Percentiles rank a stretch among this genome's conserved stretches.
Evolutionary conservation across 2,797 vertebrate species (phyloP).

Genomic region (Nannoperca obscura): DNA sequence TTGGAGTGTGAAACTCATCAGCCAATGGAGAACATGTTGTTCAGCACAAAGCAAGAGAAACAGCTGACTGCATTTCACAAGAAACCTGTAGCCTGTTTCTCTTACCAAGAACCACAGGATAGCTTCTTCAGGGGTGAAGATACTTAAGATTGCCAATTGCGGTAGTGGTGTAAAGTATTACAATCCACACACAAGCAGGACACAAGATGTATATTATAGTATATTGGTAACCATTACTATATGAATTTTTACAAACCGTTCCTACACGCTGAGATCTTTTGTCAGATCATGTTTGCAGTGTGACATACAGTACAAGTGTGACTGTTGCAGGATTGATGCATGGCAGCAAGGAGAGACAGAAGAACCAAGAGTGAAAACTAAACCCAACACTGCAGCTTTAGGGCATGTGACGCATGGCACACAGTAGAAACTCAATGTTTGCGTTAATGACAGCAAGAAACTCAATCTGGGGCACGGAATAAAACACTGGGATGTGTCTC

Average conservation of each 20-base stretch:
- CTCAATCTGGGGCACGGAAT: conserved; percentile 52
- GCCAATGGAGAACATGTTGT: not conserved
- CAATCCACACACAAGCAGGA: not conserved
- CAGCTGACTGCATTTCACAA: not conserved
- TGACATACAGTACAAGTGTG: not conserved
- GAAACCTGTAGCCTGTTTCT: not conserved
- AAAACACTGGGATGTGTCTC: conserved; percentile 54
- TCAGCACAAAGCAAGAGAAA: not conserved
- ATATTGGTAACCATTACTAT: not conserved
- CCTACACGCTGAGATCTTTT: not conserved
- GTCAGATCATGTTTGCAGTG: not conserved
- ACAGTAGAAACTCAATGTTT: conserved; percentile 22
- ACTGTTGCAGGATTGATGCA: not conserved
- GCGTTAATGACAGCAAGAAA: conserved; percentile 56
- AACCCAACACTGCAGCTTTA: conserved; percentile 23
- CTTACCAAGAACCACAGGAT: not conserved
- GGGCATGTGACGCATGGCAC: conserved; percentile 13
- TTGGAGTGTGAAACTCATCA: not conserved
- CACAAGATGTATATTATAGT: not conserved
- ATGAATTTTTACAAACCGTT: not conserved
- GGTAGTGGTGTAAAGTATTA: not conserved
- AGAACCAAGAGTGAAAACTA: conserved; percentile 6
- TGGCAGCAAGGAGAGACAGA: not conserved
- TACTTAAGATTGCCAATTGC: not conserved
- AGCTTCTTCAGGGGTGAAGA: not conserved